phyloP scores from a whole-genome alignment of 2,888 invertebrate genomes.

The Pecten maximus region DNA sequence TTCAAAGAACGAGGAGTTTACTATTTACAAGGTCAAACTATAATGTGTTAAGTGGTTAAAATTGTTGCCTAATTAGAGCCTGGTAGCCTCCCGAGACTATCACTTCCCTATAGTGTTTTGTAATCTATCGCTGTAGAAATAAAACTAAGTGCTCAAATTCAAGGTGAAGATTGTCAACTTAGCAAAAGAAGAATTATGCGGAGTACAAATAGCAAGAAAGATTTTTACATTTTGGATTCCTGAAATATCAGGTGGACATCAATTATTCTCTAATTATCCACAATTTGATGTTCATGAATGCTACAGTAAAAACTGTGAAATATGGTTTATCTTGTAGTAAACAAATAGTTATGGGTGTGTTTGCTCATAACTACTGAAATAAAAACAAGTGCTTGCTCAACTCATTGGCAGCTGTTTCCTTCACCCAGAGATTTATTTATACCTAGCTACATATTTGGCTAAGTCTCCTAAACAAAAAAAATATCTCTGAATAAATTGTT shows the following conservation, averaged over 20 bases:
- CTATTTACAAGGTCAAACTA: slow-evolving; percentile 17
- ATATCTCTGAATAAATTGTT: no score
- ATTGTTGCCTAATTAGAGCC: not conserved
- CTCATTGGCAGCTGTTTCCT: no score
- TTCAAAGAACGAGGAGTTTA: not conserved
- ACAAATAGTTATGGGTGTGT: no score
- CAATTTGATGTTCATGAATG: not conserved
- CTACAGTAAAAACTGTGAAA: not conserved
- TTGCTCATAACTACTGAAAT: no score
- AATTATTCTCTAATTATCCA: not conserved
- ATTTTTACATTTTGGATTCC: not conserved
- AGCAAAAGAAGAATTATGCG: not conserved
- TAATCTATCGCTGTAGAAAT: not conserved
- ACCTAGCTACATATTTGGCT: no score
- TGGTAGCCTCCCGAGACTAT: not conserved
- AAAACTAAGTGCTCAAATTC: not conserved
- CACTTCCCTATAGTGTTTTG: not conserved
- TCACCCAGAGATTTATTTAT: no score
- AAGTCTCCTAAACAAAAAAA: no score
- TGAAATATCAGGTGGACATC: not conserved
- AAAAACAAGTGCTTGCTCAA: no score
- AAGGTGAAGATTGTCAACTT: not conserved
- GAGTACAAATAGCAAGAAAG: not conserved
- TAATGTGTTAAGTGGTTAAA: slow-evolving; percentile 3
- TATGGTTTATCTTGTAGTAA: no score